Conservation (phyloP, 2,113 vertebrate genomes). For the Urocolius indicus region DNA sequence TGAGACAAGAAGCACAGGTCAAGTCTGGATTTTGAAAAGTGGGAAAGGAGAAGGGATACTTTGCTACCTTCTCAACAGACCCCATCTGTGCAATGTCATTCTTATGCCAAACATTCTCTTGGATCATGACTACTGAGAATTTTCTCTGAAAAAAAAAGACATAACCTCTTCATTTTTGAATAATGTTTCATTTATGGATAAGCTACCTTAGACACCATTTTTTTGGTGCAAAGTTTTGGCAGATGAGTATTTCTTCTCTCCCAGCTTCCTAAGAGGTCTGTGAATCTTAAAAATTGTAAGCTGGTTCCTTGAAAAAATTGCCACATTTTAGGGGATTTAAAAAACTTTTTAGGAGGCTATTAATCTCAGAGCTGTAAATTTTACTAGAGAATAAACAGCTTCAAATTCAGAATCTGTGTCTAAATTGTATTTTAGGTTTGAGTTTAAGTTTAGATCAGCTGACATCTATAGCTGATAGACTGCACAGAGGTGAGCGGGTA, state of each 20-base stretch:
- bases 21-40: neutral
- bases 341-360: neutral
- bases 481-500: neutral
- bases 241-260: neutral
- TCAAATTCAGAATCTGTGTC: neutral
- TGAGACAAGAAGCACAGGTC: neutral
- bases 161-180: neutral
- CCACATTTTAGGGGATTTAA: neutral
- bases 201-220: neutral
- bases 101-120: neutral
- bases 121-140: neutral
- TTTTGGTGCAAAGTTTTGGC: neutral
- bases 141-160: neutral
- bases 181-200: neutral
- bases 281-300: neutral
- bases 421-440: neutral
- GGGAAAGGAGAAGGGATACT: neutral
- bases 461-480: neutral
- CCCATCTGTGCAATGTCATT: neutral
- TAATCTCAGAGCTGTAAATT: neutral
- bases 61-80: neutral
- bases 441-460: neutral
- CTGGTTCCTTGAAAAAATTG: rapidly evolving
- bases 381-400: neutral
- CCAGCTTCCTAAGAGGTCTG: neutral